Conservation (phyloP, 2,797 vertebrate genomes). For the Chaenodraco wilsoni region DNA sequence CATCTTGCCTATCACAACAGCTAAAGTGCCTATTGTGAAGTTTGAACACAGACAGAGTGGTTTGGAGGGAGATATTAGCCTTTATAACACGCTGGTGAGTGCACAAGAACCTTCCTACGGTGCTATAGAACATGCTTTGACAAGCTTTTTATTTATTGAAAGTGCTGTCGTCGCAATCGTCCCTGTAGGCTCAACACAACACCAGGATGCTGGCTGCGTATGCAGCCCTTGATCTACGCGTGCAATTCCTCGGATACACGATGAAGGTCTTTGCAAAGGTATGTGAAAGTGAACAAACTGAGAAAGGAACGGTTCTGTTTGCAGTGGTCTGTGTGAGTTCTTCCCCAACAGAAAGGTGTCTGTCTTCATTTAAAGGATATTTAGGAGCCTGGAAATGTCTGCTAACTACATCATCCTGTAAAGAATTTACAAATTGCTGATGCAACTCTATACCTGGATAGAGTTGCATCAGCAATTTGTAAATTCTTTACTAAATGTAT, state of each 20-base stretch:
- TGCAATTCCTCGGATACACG: conserved; percentile 95
- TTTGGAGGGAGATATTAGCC: conserved; percentile 97
- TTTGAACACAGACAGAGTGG: conserved; percentile 96
- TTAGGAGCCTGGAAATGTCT: no score
- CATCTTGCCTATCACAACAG: conserved; percentile 99
- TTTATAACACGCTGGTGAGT: conserved; percentile 97
- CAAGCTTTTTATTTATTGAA: neutral
- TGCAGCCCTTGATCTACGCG: conserved; percentile 94
- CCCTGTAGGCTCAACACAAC: conserved; percentile 94
- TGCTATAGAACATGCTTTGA: neutral
- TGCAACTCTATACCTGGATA: no score
- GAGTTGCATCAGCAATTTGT: no score
- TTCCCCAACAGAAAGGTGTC: no score
- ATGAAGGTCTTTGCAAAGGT: conserved; percentile 99
- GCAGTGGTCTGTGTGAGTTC: neutral
- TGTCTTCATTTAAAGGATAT: no score
- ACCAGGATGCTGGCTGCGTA: conserved; percentile 97
- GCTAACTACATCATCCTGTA: no score
- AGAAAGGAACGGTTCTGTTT: neutral
- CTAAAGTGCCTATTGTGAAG: conserved; percentile 99
- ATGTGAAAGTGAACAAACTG: neutral
- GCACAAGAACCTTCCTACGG: neutral
- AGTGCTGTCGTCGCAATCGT: conserved; percentile 15
- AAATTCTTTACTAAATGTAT: no score
- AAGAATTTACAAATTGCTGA: no score